A percentile compares a stretch with the other conserved stretches of the same genome.
Evolutionary conservation across 2,797 vertebrate species (phyloP).

Genomic region (Dendrocincla tyrannina): DNA sequence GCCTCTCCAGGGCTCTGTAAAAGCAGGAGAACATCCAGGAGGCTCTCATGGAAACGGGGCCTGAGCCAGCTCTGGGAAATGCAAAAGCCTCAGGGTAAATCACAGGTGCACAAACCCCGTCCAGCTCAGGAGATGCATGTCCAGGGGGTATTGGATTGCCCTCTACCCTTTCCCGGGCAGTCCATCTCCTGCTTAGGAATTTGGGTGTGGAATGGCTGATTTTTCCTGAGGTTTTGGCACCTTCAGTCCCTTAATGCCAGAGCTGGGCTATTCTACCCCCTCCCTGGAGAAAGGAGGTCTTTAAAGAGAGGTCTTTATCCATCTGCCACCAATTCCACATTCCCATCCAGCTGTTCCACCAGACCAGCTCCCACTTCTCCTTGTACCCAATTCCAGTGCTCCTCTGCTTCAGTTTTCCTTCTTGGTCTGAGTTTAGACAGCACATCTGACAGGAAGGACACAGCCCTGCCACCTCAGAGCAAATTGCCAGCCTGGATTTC

Average conservation of each 20-base stretch:
- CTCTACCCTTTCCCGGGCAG: too few species aligned
- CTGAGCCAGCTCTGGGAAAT: neutral
- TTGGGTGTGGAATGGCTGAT: neutral
- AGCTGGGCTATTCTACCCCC: fast-evolving
- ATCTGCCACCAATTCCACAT: neutral
- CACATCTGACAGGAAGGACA: neutral
- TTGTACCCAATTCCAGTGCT: neutral
- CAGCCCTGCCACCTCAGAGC: neutral
- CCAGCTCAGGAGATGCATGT: neutral
- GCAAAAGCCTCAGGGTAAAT: neutral
- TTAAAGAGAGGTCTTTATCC: neutral
- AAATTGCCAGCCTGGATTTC: neutral
- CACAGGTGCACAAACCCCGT: neutral
- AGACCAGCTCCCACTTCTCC: neutral
- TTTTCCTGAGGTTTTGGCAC: neutral
- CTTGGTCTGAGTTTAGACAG: neutral
- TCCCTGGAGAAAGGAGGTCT: neutral
- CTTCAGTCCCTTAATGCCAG: neutral
- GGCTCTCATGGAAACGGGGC: neutral
- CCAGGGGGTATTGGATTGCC: neutral
- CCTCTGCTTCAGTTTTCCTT: neutral
- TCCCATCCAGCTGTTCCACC: neutral
- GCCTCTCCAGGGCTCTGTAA: neutral
- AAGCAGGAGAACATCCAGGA: neutral
- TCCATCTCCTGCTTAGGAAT: neutral